These are phyloP conservation scores for Mus minutoides DNA, from an alignment of 2,797 vertebrate genomes.

Conservation along the genomic window DNA sequence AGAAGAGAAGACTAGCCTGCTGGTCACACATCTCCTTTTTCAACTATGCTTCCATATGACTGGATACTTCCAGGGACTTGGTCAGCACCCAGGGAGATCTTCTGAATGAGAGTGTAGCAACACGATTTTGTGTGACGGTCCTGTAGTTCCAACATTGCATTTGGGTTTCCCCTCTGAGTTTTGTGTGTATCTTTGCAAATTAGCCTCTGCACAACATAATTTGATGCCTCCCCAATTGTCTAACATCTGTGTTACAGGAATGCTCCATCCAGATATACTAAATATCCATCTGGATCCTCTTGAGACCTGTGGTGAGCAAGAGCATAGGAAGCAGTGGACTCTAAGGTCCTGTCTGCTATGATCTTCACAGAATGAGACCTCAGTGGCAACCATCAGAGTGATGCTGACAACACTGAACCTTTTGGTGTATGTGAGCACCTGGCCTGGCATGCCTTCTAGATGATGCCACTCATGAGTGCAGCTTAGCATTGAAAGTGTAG, in stretches of 20 bases:
- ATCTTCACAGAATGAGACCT: background rate
- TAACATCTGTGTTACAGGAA: accelerated
- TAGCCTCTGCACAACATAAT: accelerated
- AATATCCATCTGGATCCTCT: background rate
- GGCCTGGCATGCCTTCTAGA: background rate
- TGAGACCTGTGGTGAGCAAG: accelerated
- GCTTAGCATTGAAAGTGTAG: too few relatives aligned
- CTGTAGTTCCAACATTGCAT: background rate
- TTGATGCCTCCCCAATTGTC: too few relatives aligned
- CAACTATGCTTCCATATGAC: accelerated
- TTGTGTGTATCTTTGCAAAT: background rate
- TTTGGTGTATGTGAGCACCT: background rate
- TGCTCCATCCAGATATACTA: background rate
- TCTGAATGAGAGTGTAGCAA: accelerated
- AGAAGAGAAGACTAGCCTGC: background rate
- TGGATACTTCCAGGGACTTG: accelerated
- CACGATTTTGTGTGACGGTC: too few relatives aligned
- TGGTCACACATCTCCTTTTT: too few relatives aligned
- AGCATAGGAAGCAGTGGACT: accelerated
- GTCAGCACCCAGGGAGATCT: background rate
- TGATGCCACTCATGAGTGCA: background rate
- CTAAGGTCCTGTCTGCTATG: background rate
- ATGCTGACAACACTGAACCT: accelerated
- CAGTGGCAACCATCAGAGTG: too few relatives aligned
- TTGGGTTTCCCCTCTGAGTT: background rate